Conservation (phyloP, 2,888 invertebrate genomes). For the Adineta ricciae region DNA sequence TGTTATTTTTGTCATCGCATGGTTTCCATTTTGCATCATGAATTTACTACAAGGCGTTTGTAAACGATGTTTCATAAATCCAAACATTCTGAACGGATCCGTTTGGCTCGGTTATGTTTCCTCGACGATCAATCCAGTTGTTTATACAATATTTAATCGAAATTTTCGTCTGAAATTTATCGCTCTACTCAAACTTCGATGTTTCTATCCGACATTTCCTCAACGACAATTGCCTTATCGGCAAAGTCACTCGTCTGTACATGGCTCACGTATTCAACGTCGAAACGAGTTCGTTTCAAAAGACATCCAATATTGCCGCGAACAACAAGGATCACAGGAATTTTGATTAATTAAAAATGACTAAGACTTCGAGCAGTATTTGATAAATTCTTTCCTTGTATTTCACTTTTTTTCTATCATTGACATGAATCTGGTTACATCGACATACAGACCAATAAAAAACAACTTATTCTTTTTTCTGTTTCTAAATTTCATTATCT, state of each 20-base stretch:
- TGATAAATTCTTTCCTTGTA: not conserved
- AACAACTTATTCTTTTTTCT: too few species aligned
- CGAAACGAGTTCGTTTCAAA: not conserved
- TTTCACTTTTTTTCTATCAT: not conserved
- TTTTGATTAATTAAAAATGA: not conserved
- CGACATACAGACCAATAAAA: not conserved
- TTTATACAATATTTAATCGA: slow-evolving; percentile 88
- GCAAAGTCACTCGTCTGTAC: not conserved
- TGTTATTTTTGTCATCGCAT: slow-evolving; percentile 81
- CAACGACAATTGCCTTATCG: not conserved
- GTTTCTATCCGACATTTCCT: not conserved
- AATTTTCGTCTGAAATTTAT: slow-evolving; percentile 59
- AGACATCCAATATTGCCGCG: not conserved
- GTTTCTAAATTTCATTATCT: too few species aligned
- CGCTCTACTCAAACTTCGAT: not conserved
- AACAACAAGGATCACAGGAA: not conserved
- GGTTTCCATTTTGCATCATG: slow-evolving; percentile 93
- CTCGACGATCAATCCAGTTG: slow-evolving; percentile 86
- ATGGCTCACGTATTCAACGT: not conserved
- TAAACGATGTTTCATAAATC: slow-evolving; percentile 42
- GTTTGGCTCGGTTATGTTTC: slow-evolving; percentile 85
- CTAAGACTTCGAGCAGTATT: not conserved
- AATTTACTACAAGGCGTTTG: slow-evolving; percentile 79
- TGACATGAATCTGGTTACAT: not conserved
- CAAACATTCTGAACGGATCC: slow-evolving; percentile 32